phyloP scores from a whole-genome alignment of 2,113 vertebrate species.

The Probosciger aterrimus region DNA sequence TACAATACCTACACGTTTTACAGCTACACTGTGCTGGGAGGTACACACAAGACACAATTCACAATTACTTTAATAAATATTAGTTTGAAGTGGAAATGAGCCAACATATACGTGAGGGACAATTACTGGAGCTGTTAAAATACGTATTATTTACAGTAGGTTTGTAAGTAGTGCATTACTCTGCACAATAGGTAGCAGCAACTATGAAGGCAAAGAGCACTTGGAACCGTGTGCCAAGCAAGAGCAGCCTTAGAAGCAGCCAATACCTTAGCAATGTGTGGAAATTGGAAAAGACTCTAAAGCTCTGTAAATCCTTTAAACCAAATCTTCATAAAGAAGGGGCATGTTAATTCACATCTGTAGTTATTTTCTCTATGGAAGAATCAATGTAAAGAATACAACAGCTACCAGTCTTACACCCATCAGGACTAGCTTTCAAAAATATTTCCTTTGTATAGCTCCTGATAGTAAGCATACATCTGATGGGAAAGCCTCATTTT shows the following conservation, averaged over 20 bases:
- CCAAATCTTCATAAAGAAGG: not conserved
- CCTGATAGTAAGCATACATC: not conserved
- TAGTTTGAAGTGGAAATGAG: not conserved
- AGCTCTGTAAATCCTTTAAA: not conserved
- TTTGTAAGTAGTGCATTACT: not conserved
- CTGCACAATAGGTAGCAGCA: not conserved
- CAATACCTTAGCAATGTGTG: not conserved
- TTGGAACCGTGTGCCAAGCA: not conserved
- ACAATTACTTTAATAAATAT: slow-evolving; percentile 41
- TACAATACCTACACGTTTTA: slow-evolving; percentile 6
- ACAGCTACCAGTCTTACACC: not conserved
- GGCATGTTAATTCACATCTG: not conserved
- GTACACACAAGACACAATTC: not conserved
- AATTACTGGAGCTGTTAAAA: slow-evolving; percentile 27
- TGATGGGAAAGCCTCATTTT: not conserved
- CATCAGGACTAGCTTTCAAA: not conserved
- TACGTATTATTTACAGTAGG: not conserved
- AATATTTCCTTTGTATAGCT: not conserved
- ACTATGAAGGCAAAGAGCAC: not conserved
- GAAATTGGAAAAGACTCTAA: not conserved
- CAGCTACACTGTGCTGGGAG: not conserved
- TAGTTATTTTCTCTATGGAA: not conserved
- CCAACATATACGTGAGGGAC: slow-evolving; percentile 1
- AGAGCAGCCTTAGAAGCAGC: not conserved
- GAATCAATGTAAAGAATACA: not conserved